Evolutionary conservation across 2,113 vertebrate genomes (phyloP).

Genomic region (Oryzias celebensis): DNA sequence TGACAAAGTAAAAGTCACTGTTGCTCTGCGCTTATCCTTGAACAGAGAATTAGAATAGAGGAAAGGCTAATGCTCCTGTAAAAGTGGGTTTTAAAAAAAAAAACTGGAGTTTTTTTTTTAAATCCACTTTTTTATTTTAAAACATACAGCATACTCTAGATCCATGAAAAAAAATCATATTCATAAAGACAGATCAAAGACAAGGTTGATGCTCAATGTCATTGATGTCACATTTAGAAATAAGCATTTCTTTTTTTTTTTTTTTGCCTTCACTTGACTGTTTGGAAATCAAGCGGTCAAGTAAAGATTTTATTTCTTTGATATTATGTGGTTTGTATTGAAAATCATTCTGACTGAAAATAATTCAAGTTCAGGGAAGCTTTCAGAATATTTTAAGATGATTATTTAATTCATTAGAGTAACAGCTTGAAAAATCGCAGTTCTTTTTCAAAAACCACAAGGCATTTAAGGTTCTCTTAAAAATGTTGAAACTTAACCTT

Average conservation of each 20-base stretch:
- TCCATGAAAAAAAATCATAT: neutral
- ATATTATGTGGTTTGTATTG: neutral
- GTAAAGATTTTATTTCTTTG: conserved; percentile 6
- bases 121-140: neutral
- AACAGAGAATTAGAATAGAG: conserved; percentile 5
- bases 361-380: too few relatives aligned
- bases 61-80: conserved; percentile 5
- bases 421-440: too few relatives aligned
- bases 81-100: too few relatives aligned
- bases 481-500: too few relatives aligned
- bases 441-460: too few relatives aligned
- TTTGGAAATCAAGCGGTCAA: too few relatives aligned
- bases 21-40: conserved; percentile 5
- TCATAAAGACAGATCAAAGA: conserved; percentile 30
- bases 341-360: neutral
- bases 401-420: too few relatives aligned
- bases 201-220: conserved; percentile 19
- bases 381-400: too few relatives aligned
- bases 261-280: too few relatives aligned
- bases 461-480: too few relatives aligned
- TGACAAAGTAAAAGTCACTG: conserved; percentile 26
- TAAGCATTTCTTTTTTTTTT: neutral
- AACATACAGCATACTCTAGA: neutral
- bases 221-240: conserved; percentile 48
- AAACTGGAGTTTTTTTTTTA: neutral